Percentiles rank a stretch among this genome's conserved stretches.
phyloP scores from a whole-genome alignment of 2,888 invertebrate genomes.

The Aphidius colemani region DNA sequence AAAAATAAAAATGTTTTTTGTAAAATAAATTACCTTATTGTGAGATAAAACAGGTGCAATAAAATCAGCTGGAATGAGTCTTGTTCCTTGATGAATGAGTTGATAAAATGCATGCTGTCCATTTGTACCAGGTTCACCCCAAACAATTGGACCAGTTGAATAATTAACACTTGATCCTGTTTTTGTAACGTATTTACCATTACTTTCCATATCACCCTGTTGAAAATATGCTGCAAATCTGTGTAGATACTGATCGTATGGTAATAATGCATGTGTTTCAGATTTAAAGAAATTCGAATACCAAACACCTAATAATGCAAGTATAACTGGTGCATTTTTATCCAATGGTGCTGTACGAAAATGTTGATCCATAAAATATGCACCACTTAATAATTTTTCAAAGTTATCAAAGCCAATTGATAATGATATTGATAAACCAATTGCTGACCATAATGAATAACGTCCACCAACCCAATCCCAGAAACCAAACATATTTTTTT shows the following conservation, averaged over 20 bases:
- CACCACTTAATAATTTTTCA: conserved; percentile 87
- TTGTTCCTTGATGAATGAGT: conserved; percentile 92
- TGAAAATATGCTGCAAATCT: conserved; percentile 99
- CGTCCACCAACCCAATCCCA: conserved; percentile 99
- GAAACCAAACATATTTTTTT: conserved; percentile 98
- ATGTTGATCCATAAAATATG: conserved; percentile 92
- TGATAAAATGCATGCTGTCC: conserved; percentile 99
- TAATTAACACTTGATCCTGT: conserved; percentile 66
- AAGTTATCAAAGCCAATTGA: conserved; percentile 95
- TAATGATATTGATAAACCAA: conserved; percentile 94
- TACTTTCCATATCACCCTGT: conserved; percentile 99
- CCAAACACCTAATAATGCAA: conserved; percentile 92
- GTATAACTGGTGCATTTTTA: conserved; percentile 88
- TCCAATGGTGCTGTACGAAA: conserved; percentile 85
- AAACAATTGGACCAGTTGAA: conserved; percentile 63
- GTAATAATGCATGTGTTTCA: conserved; percentile 94
- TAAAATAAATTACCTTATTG: conserved; percentile 63
- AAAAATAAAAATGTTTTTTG: conserved; percentile 13
- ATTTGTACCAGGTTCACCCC: conserved; percentile 99
- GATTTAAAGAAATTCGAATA: conserved; percentile 94
- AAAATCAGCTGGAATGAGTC: conserved; percentile 95
- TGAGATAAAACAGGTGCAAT: conserved; percentile 91
- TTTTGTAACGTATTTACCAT: conserved; percentile 91
- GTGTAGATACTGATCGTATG: conserved; percentile 98
- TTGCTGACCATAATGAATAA: conserved; percentile 97